These are phyloP conservation scores for Platalea minor DNA, from an alignment of 2,797 vertebrate genomes.

Conservation along the genomic window DNA sequence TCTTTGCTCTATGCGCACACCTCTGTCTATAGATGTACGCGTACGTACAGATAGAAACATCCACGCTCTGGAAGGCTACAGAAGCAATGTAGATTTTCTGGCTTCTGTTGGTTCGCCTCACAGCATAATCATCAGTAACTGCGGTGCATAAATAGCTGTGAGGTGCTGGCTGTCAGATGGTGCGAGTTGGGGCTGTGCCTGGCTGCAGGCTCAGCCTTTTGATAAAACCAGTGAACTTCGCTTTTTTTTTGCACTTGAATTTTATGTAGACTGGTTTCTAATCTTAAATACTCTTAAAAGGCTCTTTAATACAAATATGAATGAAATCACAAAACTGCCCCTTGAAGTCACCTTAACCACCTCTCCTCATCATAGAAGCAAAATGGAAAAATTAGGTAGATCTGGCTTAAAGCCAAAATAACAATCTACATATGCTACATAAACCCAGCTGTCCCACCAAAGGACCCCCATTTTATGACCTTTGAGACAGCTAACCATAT, in stretches of 20 bases:
- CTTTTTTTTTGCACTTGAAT: not conserved
- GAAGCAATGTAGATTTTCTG: not conserved
- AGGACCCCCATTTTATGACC: slow-evolving; percentile 66
- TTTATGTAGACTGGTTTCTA: slow-evolving; percentile 32
- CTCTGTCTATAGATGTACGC: fast-evolving
- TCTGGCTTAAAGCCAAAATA: slow-evolving; percentile 68
- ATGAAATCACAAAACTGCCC: slow-evolving; percentile 54
- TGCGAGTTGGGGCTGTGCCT: not conserved
- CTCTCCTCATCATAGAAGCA: slow-evolving; percentile 45
- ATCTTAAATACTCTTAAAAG: slow-evolving; percentile 47
- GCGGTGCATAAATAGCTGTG: not conserved
- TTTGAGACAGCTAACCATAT: slow-evolving; percentile 53
- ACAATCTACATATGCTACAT: slow-evolving; percentile 65
- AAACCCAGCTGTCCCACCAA: slow-evolving; percentile 67
- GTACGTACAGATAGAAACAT: fast-evolving
- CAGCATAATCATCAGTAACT: not conserved
- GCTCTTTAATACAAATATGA: slow-evolving; percentile 57
- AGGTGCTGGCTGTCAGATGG: not conserved
- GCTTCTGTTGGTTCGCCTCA: not conserved
- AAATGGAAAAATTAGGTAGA: slow-evolving; percentile 70
- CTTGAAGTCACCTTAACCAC: slow-evolving; percentile 32
- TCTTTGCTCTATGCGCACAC: not conserved
- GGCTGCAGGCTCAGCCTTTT: not conserved
- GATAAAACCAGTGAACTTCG: not conserved
- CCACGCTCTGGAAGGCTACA: not conserved